A percentile compares a stretch with the other conserved stretches of the same genome.
Evolutionary conservation across 2,113 vertebrate genomes (phyloP).

Genomic region (Salminus brasiliensis): DNA sequence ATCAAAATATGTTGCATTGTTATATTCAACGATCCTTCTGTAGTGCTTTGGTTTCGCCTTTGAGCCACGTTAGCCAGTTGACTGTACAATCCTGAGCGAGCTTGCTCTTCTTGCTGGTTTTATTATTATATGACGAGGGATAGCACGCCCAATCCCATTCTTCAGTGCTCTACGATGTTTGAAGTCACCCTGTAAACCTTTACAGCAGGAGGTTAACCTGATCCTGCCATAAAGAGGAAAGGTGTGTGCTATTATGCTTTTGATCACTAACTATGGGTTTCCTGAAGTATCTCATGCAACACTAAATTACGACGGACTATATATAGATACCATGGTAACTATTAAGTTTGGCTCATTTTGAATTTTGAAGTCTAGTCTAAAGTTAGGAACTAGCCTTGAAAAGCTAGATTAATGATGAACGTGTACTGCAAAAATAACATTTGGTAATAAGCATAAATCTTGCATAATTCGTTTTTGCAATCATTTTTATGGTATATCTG

Average conservation of each 20-base stretch:
- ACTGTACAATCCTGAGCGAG: background rate
- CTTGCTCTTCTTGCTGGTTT: slow-evolving; percentile 11
- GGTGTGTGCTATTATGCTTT: background rate
- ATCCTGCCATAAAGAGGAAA: background rate
- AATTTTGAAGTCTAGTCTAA: too few species aligned
- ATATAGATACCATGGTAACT: too few species aligned
- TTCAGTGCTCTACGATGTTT: background rate
- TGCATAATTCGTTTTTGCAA: too few species aligned
- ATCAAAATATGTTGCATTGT: background rate
- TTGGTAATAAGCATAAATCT: too few species aligned
- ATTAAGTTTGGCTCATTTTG: background rate
- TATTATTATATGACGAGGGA: slow-evolving; percentile 31
- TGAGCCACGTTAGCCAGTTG: background rate
- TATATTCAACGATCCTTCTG: background rate
- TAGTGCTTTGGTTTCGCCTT: background rate
- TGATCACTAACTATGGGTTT: background rate
- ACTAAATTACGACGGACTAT: background rate
- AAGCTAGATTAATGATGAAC: too few species aligned
- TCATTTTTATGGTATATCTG: too few species aligned
- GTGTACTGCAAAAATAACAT: too few species aligned
- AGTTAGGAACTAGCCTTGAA: too few species aligned
- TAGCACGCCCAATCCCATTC: background rate
- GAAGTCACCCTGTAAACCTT: slow-evolving; percentile 6
- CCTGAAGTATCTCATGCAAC: background rate
- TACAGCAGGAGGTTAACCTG: background rate